These are phyloP conservation scores for Chamaetylas fuelleborni DNA, from an alignment of 2,113 vertebrate genomes.

Conservation along the genomic window DNA sequence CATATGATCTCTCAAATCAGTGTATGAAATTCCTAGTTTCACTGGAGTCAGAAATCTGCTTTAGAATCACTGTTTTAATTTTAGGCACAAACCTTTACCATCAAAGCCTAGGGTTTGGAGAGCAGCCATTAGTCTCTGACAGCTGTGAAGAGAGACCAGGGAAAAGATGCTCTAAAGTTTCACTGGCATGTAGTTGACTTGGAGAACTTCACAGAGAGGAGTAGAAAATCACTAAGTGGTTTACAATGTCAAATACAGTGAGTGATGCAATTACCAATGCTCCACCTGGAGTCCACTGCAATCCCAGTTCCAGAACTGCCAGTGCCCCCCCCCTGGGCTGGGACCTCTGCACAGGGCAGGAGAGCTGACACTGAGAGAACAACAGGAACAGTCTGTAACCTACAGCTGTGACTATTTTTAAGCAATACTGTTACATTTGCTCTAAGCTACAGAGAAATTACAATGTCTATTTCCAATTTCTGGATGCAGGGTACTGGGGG, in stretches of 20 bases:
- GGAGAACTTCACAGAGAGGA: not conserved
- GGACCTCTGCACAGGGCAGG: not conserved
- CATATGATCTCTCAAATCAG: not conserved
- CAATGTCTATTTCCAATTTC: not conserved
- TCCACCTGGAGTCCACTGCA: not conserved
- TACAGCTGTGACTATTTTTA: not conserved
- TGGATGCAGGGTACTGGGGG: not conserved
- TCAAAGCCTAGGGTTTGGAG: not conserved
- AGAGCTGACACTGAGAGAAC: not conserved
- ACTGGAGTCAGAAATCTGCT: not conserved
- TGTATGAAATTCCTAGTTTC: not conserved
- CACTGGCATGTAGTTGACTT: not conserved
- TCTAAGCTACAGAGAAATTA: not conserved
- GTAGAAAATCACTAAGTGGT: not conserved
- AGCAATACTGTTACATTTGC: not conserved
- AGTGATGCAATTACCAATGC: not conserved
- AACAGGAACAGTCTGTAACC: not conserved
- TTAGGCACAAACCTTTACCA: not conserved
- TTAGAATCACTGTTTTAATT: not conserved
- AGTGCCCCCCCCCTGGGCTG: accelerated
- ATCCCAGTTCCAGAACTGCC: not conserved
- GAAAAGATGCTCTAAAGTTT: not conserved
- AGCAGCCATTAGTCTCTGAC: not conserved
- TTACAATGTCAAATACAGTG: not conserved
- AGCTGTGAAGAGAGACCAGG: not conserved